Percentiles rank a stretch among this genome's conserved stretches.
phyloP scores from a whole-genome alignment of 2,113 vertebrate genomes.

The Chloroceryle aenea region DNA sequence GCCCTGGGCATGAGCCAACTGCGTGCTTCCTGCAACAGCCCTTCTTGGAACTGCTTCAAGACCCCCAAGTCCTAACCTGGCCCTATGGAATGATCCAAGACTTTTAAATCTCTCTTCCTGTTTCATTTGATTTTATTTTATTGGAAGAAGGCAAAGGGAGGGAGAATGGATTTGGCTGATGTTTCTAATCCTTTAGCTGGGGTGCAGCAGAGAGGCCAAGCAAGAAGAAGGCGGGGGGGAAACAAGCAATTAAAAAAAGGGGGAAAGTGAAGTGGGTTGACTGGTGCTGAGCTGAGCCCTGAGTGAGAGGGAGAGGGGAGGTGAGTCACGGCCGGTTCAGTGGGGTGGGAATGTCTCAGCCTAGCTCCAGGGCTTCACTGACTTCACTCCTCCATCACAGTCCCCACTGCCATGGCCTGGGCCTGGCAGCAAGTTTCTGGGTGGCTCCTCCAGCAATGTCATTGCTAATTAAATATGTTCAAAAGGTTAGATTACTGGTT shows the following conservation, averaged over 20 bases:
- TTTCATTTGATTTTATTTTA: background rate
- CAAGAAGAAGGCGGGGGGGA: background rate
- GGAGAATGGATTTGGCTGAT: background rate
- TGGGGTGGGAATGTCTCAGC: background rate
- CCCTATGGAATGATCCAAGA: background rate
- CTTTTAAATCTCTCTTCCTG: background rate
- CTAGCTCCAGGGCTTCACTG: background rate
- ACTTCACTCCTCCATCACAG: background rate
- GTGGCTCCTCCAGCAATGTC: conserved; percentile 49
- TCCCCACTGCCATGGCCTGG: background rate
- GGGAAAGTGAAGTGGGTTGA: background rate
- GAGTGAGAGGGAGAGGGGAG: background rate
- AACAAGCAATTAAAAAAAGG: background rate
- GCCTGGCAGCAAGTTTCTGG: conserved; percentile 15
- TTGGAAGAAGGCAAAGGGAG: background rate
- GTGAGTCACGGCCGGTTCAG: background rate
- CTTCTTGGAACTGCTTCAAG: background rate
- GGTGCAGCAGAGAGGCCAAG: background rate
- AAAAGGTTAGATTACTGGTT: conserved; percentile 11
- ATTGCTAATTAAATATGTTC: conserved; percentile 32
- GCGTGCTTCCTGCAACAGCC: accelerated
- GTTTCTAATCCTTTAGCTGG: background rate
- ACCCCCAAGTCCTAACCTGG: accelerated
- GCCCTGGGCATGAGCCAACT: accelerated
- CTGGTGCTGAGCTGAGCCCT: background rate